Conservation (phyloP, 2,888 invertebrate species). For the Saturnia pavonia region DNA sequence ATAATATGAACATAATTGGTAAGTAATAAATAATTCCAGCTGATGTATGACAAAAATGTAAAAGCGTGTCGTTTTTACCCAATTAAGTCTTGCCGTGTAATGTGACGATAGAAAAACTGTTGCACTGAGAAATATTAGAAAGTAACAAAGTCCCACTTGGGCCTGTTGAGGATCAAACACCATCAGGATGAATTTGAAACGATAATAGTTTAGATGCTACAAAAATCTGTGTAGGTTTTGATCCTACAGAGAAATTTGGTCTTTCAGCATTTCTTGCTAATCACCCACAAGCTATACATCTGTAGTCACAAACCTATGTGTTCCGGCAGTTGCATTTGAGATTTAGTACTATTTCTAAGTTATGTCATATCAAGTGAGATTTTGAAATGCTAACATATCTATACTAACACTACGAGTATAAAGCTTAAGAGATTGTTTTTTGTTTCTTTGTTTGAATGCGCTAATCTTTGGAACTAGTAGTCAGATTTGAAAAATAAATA, state of each 20-base stretch:
- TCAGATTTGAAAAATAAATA: no score
- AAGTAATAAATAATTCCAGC: not conserved
- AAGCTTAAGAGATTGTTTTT: no score
- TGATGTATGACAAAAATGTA: not conserved
- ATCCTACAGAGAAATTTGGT: no score
- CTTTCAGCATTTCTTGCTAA: no score
- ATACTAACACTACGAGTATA: no score
- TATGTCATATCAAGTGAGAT: no score
- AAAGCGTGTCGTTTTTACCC: no score
- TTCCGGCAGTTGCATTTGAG: not conserved
- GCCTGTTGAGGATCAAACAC: not conserved
- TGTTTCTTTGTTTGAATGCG: no score
- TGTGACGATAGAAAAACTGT: slow-evolving; percentile 1
- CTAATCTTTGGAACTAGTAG: no score
- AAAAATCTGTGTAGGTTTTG: no score
- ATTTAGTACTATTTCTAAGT: not conserved
- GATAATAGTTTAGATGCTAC: not conserved
- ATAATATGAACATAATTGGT: not conserved
- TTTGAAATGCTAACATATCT: no score
- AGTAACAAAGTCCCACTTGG: not conserved
- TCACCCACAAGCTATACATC: no score
- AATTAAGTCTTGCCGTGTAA: not conserved
- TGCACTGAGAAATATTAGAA: not conserved
- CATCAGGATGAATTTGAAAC: not conserved
- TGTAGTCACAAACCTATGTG: not conserved